phyloP scores from a whole-genome alignment of 2,888 invertebrate genomes.

The Odontocerum albicorne region DNA sequence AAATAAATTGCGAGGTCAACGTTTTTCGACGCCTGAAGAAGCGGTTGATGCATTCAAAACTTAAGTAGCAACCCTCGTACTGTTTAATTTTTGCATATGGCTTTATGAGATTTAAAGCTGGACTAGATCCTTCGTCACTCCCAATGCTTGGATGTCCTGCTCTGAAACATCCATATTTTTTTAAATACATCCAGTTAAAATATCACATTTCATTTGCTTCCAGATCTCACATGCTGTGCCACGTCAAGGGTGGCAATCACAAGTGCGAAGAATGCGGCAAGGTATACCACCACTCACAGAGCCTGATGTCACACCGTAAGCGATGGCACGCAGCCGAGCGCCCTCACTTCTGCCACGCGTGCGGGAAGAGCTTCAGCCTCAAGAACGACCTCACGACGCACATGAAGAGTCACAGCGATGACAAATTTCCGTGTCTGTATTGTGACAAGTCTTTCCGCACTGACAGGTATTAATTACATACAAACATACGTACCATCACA shows the following conservation, averaged over 20 bases:
- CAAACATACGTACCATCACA: too few relatives aligned
- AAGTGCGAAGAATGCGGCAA: slow-evolving; percentile 32
- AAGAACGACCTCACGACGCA: slow-evolving; percentile 31
- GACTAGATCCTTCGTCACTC: too few relatives aligned
- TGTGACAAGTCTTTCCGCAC: slow-evolving; percentile 34
- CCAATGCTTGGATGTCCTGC: too few relatives aligned
- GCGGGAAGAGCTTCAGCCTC: slow-evolving; percentile 28
- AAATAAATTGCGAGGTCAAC: too few relatives aligned
- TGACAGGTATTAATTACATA: slow-evolving; percentile 30
- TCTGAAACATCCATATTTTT: too few relatives aligned
- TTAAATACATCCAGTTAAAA: too few relatives aligned
- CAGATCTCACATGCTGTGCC: slow-evolving; percentile 32
- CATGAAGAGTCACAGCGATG: slow-evolving; percentile 28
- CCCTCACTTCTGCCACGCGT: slow-evolving; percentile 28
- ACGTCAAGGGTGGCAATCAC: slow-evolving; percentile 26
- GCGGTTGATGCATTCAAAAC: too few relatives aligned
- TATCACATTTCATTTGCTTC: too few relatives aligned
- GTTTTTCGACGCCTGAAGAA: too few relatives aligned
- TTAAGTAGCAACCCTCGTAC: too few relatives aligned
- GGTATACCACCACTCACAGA: slow-evolving; percentile 31
- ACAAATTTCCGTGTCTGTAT: slow-evolving; percentile 23
- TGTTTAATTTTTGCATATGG: too few relatives aligned
- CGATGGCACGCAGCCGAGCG: slow-evolving; percentile 28
- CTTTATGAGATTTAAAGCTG: too few relatives aligned
- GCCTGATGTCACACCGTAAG: slow-evolving; percentile 29